phyloP scores from a whole-genome alignment of 2,797 vertebrate species.

The Limnodromus scolopaceus region DNA sequence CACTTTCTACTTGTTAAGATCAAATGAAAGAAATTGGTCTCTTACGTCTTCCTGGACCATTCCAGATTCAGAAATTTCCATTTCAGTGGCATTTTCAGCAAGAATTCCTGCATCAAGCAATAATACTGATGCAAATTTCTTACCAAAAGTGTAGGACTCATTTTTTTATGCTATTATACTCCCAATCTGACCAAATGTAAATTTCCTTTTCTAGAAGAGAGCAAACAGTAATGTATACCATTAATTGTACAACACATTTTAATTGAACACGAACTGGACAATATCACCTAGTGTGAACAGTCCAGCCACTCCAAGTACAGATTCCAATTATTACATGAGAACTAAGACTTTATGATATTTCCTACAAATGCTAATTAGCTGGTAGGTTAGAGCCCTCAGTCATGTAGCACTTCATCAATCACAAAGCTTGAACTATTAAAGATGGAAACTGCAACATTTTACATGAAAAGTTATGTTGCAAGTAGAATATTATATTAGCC shows the following conservation, averaged over 20 bases:
- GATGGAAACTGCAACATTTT: conserved; percentile 55
- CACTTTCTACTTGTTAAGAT: background rate
- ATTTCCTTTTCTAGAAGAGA: background rate
- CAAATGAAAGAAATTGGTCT: background rate
- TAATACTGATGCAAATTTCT: background rate
- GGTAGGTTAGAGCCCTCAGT: conserved; percentile 48
- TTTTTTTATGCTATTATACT: background rate
- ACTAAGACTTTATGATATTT: conserved; percentile 71
- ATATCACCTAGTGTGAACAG: background rate
- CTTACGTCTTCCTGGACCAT: background rate
- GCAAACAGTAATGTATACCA: background rate
- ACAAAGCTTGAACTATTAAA: conserved; percentile 61
- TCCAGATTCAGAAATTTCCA: background rate
- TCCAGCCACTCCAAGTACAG: background rate
- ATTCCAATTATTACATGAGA: conserved; percentile 55
- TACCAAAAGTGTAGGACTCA: background rate
- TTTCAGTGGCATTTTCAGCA: background rate
- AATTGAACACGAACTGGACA: background rate
- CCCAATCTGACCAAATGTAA: background rate
- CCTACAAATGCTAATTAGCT: conserved; percentile 72
- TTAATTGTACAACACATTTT: background rate
- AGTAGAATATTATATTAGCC: conserved; percentile 5
- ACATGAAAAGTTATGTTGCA: conserved; percentile 22
- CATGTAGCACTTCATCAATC: conserved; percentile 74
- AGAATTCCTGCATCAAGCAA: background rate